Evolutionary conservation across 2,797 vertebrate genomes (phyloP).

Genomic region (Chloroceryle inda): DNA sequence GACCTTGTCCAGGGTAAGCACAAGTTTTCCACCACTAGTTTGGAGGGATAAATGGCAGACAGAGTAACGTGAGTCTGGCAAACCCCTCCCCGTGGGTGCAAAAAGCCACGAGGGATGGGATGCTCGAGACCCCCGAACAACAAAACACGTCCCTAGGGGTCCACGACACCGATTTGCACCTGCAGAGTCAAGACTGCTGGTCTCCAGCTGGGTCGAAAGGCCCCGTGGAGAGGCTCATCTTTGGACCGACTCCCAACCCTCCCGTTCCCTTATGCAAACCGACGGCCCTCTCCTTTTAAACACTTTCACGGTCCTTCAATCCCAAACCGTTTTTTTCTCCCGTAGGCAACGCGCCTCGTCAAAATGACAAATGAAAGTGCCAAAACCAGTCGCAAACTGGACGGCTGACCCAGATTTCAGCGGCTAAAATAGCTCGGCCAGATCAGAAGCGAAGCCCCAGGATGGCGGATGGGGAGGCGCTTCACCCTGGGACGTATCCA

Average conservation of each 20-base stretch:
- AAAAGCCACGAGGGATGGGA: neutral
- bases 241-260: neutral
- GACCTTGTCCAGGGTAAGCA: rapidly evolving
- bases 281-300: neutral
- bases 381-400: neutral
- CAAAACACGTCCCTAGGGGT: rapidly evolving
- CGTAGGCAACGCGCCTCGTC: neutral
- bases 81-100: rapidly evolving
- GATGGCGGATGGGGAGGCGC: rapidly evolving
- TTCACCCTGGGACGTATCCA: neutral
- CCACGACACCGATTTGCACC: rapidly evolving
- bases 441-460: rapidly evolving
- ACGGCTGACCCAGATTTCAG: constrained; percentile 29
- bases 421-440: neutral
- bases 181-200: rapidly evolving
- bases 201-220: rapidly evolving
- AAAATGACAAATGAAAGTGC: constrained; percentile 58
- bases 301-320: neutral
- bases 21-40: neutral
- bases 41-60: rapidly evolving
- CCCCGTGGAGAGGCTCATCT: rapidly evolving
- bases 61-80: neutral
- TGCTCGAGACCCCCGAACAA: rapidly evolving
- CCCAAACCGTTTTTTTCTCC: neutral
- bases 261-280: neutral